Conservation (phyloP, 2,888 invertebrate species). For the Agrypnus murinus region DNA sequence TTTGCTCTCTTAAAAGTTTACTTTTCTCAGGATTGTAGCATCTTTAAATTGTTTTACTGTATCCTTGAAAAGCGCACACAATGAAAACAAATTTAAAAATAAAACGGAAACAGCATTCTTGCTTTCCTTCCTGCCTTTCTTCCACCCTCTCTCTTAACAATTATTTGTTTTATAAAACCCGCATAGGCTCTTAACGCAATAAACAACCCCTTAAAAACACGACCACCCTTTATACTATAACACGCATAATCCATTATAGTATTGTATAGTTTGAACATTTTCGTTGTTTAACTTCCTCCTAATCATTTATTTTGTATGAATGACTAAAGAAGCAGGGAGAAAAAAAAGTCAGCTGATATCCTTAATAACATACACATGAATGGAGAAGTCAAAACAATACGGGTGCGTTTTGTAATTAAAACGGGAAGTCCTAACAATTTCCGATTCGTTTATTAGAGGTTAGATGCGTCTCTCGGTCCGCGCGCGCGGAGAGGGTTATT, state of each 20-base stretch:
- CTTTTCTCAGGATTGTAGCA: slow-evolving; percentile 7
- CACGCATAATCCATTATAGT: slow-evolving; percentile 44
- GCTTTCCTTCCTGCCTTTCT: too few species aligned
- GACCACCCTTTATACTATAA: slow-evolving; percentile 14
- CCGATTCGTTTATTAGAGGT: slow-evolving; percentile 45
- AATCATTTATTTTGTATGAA: not conserved
- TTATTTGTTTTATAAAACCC: slow-evolving; percentile 33
- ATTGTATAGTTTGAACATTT: slow-evolving; percentile 5
- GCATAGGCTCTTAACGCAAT: slow-evolving; percentile 41
- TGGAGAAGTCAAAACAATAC: slow-evolving; percentile 46
- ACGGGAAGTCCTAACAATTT: slow-evolving; percentile 52
- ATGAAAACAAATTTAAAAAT: slow-evolving; percentile 9
- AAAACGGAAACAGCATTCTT: slow-evolving; percentile 1
- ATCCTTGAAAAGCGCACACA: not conserved
- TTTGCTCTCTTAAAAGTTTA: not conserved
- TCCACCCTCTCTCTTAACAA: not conserved
- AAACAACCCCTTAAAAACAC: slow-evolving; percentile 39
- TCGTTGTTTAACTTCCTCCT: not conserved
- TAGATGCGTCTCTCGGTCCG: not conserved
- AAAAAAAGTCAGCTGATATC: not conserved
- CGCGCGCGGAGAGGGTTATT: slow-evolving; percentile 54
- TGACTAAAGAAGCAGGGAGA: too few species aligned
- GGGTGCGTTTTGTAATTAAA: slow-evolving; percentile 46
- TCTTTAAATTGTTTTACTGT: slow-evolving; percentile 2
- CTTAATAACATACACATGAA: not conserved